A percentile compares a stretch with the other conserved stretches of the same genome.
Conservation (phyloP, 2,888 invertebrate species). For the Campopleginae sp. region DNA sequence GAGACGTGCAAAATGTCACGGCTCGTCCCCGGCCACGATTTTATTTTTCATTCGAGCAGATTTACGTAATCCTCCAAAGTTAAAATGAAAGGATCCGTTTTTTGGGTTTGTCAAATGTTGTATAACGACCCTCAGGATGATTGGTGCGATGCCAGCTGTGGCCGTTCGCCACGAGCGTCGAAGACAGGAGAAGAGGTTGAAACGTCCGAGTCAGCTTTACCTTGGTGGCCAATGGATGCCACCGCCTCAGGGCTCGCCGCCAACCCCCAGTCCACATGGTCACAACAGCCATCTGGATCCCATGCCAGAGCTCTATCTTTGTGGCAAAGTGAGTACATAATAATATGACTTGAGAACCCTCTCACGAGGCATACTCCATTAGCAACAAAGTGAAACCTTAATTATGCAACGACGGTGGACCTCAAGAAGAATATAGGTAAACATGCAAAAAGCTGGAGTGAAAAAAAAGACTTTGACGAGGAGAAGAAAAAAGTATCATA, state of each 20-base stretch:
- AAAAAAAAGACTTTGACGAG: neutral
- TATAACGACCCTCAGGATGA: conserved; percentile 87
- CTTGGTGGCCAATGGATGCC: conserved; percentile 88
- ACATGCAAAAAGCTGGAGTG: neutral
- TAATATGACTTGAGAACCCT: conserved; percentile 6
- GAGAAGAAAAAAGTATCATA: neutral
- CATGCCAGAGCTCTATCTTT: conserved; percentile 89
- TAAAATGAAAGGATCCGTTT: neutral
- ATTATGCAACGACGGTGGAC: conserved; percentile 31
- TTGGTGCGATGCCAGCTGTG: conserved; percentile 94
- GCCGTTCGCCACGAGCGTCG: conserved; percentile 93
- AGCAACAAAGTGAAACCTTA: conserved; percentile 33
- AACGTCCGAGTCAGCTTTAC: conserved; percentile 87
- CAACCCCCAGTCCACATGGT: conserved; percentile 88
- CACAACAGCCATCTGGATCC: conserved; percentile 86
- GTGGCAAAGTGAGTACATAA: conserved; percentile 88
- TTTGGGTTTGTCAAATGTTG: conserved; percentile 12
- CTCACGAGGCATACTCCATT: conserved; percentile 27
- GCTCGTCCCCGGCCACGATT: neutral
- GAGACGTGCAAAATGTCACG: no score
- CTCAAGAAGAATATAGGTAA: neutral
- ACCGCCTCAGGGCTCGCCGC: conserved; percentile 86
- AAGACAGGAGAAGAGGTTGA: conserved; percentile 89
- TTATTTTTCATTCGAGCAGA: neutral
- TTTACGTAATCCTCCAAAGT: neutral